A percentile compares a stretch with the other conserved stretches of the same genome.
These are phyloP conservation scores for Jordanella pulchra DNA, from an alignment of 2,797 vertebrate species.

Conservation along the genomic window DNA sequence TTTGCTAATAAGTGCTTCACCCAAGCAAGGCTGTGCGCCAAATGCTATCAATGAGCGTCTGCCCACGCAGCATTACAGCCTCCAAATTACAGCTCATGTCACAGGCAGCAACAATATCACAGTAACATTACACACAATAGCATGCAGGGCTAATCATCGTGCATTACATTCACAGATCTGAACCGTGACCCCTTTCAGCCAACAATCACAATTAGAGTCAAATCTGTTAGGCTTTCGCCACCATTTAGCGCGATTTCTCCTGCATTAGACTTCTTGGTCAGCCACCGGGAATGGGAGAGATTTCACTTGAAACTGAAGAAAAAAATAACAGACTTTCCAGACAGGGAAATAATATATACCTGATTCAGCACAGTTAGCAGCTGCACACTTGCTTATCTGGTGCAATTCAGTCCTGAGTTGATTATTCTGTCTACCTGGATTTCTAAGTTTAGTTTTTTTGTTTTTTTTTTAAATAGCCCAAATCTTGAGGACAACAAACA, in stretches of 20 bases:
- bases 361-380: constrained; percentile 7
- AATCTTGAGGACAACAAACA: background rate
- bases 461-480: background rate
- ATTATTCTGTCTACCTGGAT: constrained; percentile 5
- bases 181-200: constrained; percentile 63
- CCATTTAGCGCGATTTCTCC: constrained; percentile 59
- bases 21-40: constrained; percentile 58
- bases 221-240: constrained; percentile 45
- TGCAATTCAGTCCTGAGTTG: constrained; percentile 6
- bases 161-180: constrained; percentile 47
- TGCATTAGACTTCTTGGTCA: constrained; percentile 28
- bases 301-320: constrained; percentile 20
- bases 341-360: constrained; percentile 17
- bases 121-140: constrained; percentile 56
- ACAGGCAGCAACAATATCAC: constrained; percentile 58
- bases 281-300: constrained; percentile 16
- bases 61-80: constrained; percentile 57
- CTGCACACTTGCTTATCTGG: constrained; percentile 2
- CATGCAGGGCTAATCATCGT: constrained; percentile 54
- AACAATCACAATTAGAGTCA: constrained; percentile 58
- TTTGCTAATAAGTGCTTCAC: constrained; percentile 60
- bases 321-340: constrained; percentile 14
- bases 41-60: constrained; percentile 66
- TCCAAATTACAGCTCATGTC: constrained; percentile 62
- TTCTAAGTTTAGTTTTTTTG: background rate